These are phyloP conservation scores for Spheniscus humboldti DNA, from an alignment of 2,797 vertebrate species.

Conservation along the genomic window DNA sequence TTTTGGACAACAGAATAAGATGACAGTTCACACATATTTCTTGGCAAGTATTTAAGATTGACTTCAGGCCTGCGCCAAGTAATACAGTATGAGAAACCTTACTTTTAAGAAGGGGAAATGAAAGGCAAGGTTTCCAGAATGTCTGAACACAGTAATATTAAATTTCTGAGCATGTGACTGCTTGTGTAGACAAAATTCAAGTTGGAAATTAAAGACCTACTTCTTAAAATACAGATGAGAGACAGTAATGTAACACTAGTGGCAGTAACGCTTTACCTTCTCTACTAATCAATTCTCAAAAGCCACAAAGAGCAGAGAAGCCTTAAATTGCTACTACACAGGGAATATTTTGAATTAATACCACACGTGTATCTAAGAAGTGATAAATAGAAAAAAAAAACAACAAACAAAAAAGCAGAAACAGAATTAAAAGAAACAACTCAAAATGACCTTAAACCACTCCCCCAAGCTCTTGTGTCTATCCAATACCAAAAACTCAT, in stretches of 20 bases:
- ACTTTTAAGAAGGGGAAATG: neutral
- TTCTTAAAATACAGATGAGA: neutral
- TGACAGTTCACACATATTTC: neutral
- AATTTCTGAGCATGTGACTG: neutral
- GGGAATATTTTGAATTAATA: neutral
- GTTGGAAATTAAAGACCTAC: neutral
- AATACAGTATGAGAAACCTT: neutral
- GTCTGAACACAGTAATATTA: neutral
- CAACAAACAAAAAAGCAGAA: neutral
- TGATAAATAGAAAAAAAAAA: neutral
- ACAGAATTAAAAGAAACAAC: neutral
- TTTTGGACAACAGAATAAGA: neutral
- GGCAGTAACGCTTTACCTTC: neutral
- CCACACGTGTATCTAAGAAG: neutral
- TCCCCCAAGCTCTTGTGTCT: rapidly evolving
- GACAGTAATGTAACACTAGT: neutral
- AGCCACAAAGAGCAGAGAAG: neutral
- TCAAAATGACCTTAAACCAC: neutral
- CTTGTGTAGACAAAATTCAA: neutral
- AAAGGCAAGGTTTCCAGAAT: neutral
- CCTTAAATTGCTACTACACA: neutral
- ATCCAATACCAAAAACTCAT: neutral
- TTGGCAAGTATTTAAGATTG: neutral
- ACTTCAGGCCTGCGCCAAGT: neutral
- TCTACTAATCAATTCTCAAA: neutral